Evolutionary conservation across 2,797 vertebrate genomes (phyloP).

Genomic region (Poecilia velifera): DNA sequence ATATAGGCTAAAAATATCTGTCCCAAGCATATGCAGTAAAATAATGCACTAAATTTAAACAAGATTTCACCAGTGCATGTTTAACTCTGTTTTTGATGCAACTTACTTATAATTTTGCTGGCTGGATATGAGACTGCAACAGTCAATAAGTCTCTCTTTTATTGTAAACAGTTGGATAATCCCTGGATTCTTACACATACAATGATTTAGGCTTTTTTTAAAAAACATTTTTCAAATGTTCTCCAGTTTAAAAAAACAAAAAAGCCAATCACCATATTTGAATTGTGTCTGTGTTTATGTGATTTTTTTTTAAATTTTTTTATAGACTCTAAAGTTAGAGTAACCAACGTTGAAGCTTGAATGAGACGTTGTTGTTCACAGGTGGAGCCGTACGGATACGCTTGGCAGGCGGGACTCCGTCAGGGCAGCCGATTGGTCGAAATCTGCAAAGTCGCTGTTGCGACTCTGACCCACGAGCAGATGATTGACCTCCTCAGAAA

Average conservation of each 20-base stretch:
- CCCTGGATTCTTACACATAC: neutral
- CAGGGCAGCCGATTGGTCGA: conserved; percentile 98
- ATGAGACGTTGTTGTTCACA: conserved; percentile 9
- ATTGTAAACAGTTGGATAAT: neutral
- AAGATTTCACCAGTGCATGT: neutral
- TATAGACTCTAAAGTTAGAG: neutral
- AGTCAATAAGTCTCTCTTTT: neutral
- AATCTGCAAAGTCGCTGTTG: conserved; percentile 97
- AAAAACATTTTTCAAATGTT: neutral
- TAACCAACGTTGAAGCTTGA: neutral
- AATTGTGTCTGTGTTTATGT: neutral
- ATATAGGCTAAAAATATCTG: neutral
- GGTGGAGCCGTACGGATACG: conserved; percentile 97
- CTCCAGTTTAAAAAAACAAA: neutral
- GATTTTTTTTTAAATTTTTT: neutral
- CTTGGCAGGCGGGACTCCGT: conserved; percentile 96
- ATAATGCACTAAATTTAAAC: neutral
- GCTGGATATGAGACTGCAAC: neutral
- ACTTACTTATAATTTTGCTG: neutral
- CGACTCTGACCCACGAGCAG: conserved; percentile 96
- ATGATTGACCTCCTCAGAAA: conserved; percentile 98
- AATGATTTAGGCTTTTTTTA: neutral
- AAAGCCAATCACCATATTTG: neutral
- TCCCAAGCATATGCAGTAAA: neutral
- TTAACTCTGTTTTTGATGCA: neutral